Evolutionary conservation across 2,113 vertebrate genomes (phyloP).

Genomic region (Oxyruncus cristatus): DNA sequence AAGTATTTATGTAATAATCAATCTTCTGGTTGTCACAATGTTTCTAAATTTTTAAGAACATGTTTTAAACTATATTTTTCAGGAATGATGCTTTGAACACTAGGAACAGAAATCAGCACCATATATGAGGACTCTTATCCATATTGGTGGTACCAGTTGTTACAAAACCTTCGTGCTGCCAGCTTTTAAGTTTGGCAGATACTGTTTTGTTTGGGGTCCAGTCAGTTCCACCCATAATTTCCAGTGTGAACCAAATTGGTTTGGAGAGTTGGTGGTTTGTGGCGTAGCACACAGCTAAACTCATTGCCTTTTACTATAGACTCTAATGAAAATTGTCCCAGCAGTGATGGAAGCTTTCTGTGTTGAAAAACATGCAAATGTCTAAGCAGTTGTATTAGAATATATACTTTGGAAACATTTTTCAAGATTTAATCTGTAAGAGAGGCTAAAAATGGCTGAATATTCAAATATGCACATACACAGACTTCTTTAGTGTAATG

Average conservation of each 20-base stretch:
- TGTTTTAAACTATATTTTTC: not conserved
- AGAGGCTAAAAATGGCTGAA: not conserved
- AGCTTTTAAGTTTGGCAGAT: not conserved
- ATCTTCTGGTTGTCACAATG: not conserved
- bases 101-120: not conserved
- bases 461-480: not conserved
- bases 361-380: not conserved
- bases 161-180: not conserved
- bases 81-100: not conserved
- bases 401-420: not conserved
- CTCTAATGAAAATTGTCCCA: not conserved
- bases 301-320: not conserved
- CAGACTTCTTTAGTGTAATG: not conserved
- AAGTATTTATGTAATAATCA: not conserved
- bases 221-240: not conserved
- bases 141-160: not conserved
- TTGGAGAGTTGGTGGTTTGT: not conserved
- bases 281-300: not conserved
- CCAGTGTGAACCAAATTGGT: not conserved
- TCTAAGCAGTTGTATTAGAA: not conserved
- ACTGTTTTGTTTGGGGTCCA: not conserved
- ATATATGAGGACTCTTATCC: not conserved
- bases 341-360: not conserved
- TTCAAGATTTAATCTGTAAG: not conserved
- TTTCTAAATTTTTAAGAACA: not conserved